Percentiles rank a stretch among this genome's conserved stretches.
Evolutionary conservation across 2,113 vertebrate species (phyloP).

Genomic region (Ameiurus melas): DNA sequence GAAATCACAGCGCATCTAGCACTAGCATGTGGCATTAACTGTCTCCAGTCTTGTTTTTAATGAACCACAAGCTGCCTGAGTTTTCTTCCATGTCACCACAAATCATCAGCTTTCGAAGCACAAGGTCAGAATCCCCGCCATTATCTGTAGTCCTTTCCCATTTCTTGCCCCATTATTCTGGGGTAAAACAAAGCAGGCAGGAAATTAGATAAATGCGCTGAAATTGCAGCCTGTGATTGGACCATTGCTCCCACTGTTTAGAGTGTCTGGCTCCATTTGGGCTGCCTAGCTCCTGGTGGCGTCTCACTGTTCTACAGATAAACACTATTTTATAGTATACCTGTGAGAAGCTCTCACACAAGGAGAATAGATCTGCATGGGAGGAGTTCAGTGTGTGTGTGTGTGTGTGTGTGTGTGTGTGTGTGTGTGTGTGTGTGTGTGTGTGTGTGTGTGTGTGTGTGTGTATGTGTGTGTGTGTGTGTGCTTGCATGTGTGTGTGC

Average conservation of each 20-base stretch:
- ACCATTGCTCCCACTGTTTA: constrained; percentile 59
- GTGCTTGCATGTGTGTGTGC: background rate
- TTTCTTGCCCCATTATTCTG: constrained; percentile 67
- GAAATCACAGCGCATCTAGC: constrained; percentile 51
- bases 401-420: constrained; percentile 2
- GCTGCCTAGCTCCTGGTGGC: constrained; percentile 38
- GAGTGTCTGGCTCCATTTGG: constrained; percentile 63
- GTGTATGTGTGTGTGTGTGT: constrained; percentile 4
- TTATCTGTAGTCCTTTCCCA: constrained; percentile 64
- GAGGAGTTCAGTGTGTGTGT: background rate
- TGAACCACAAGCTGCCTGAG: constrained; percentile 52
- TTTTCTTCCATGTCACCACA: constrained; percentile 50
- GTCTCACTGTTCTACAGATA: constrained; percentile 34
- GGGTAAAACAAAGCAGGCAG: constrained; percentile 66
- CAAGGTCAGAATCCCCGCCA: constrained; percentile 60
- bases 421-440: background rate
- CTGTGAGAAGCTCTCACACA: constrained; percentile 37
- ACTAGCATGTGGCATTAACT: constrained; percentile 51
- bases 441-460: constrained; percentile 11
- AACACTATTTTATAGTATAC: constrained; percentile 41
- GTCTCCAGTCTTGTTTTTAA: constrained; percentile 51
- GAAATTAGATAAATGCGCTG: constrained; percentile 72
- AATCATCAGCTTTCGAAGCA: constrained; percentile 60
- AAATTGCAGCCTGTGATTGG: constrained; percentile 71
- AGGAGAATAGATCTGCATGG: constrained; percentile 32